Conservation (phyloP, 2,888 invertebrate species). For the Andrena dorsata region DNA sequence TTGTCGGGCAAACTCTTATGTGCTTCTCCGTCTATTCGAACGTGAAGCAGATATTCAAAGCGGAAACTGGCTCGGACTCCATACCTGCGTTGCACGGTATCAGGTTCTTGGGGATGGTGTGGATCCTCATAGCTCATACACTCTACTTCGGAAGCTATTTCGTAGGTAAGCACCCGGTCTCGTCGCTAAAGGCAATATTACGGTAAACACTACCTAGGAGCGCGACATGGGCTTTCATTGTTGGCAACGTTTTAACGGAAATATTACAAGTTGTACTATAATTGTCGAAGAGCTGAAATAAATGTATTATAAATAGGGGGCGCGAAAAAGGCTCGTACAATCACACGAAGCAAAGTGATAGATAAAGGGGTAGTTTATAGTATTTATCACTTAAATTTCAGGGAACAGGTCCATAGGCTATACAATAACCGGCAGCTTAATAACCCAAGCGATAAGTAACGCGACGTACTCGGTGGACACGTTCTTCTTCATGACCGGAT, state of each 20-base stretch:
- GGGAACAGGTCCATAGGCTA: constrained; percentile 83
- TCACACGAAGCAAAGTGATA: too few species aligned
- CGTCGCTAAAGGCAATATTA: too few species aligned
- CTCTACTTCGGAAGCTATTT: constrained; percentile 84
- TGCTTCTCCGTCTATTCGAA: constrained; percentile 86
- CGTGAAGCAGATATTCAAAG: constrained; percentile 83
- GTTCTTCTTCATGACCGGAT: constrained; percentile 85
- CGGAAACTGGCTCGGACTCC: constrained; percentile 79
- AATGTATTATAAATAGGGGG: too few species aligned
- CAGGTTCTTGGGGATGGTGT: constrained; percentile 86
- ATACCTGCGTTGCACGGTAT: constrained; percentile 86
- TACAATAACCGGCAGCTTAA: constrained; percentile 80
- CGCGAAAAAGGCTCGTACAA: too few species aligned
- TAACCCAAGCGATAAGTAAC: constrained; percentile 84
- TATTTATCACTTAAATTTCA: constrained; percentile 37
- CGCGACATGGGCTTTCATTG: too few species aligned
- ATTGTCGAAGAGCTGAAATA: too few species aligned
- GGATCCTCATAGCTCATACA: constrained; percentile 87
- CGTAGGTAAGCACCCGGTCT: constrained; percentile 70
- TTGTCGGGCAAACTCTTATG: constrained; percentile 77
- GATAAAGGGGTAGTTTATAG: too few species aligned
- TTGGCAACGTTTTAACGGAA: too few species aligned
- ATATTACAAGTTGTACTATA: too few species aligned
- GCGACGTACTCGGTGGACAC: constrained; percentile 86
- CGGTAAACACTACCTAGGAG: too few species aligned